These are phyloP conservation scores for Quadroppia sp. DNA, from an alignment of 2,888 invertebrate species.

Conservation along the genomic window DNA sequence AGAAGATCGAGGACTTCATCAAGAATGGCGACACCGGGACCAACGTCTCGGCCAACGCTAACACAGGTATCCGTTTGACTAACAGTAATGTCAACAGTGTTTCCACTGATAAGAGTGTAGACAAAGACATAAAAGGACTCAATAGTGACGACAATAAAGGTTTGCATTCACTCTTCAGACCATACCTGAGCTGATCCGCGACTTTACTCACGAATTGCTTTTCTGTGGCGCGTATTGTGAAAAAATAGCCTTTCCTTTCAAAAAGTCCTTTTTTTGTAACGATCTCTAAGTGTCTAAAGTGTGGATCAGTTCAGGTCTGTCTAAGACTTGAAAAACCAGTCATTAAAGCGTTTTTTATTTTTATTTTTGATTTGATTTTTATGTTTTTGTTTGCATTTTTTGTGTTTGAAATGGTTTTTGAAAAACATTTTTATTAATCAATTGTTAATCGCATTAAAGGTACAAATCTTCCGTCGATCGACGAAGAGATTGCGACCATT, in stretches of 20 bases:
- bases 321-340: no score
- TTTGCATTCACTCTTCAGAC: neutral
- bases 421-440: neutral
- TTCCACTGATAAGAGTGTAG: constrained; percentile 23
- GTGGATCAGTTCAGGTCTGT: no score
- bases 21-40: constrained; percentile 57
- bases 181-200: no score
- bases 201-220: no score
- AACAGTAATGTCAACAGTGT: constrained; percentile 9
- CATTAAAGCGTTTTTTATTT: no score
- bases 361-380: no score
- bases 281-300: no score
- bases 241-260: no score
- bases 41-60: neutral
- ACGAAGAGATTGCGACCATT: constrained; percentile 36
- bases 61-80: constrained; percentile 14
- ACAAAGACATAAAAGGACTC: constrained; percentile 19
- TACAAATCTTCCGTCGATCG: constrained; percentile 36
- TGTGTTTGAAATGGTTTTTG: neutral
- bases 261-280: no score
- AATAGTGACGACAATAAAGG: constrained; percentile 18
- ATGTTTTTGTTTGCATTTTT: neutral
- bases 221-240: no score
- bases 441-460: neutral
- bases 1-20: constrained; percentile 76